Evolutionary conservation across 2,797 vertebrate genomes (phyloP).

Genomic region (Dendrocincla tyrannina): DNA sequence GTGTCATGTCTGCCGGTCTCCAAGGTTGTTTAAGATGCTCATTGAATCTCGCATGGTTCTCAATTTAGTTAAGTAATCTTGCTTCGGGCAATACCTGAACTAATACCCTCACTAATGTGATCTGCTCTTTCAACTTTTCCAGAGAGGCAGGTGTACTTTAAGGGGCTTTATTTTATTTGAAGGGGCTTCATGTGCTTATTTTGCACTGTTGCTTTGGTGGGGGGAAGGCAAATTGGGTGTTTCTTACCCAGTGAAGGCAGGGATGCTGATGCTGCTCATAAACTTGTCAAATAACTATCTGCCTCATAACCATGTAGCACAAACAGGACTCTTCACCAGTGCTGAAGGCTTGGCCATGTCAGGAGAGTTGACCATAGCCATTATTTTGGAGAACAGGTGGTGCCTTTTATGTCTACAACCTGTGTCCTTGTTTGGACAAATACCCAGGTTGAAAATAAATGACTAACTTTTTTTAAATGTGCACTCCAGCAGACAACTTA

Average conservation of each 20-base stretch:
- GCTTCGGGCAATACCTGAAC: not conserved
- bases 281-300: not conserved
- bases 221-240: not conserved
- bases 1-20: not conserved
- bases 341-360: not conserved
- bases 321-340: not conserved
- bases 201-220: not conserved
- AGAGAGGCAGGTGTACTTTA: not conserved
- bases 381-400: not conserved
- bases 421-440: not conserved
- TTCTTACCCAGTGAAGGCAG: not conserved
- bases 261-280: not conserved
- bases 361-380: not conserved
- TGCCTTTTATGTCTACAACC: not conserved
- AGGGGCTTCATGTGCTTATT: not conserved
- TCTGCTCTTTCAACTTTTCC: not conserved
- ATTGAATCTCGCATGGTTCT: not conserved
- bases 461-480: not conserved
- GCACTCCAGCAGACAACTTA: not conserved
- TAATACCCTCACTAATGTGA: not conserved
- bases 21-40: not conserved
- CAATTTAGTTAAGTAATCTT: not conserved
- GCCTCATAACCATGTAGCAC: not conserved
- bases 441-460: not conserved
- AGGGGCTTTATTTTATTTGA: slow-evolving; percentile 3